Base-by-base conservation (phyloP, 2,113 vertebrate species). In the Chlorocebus sabaeus region DNA sequence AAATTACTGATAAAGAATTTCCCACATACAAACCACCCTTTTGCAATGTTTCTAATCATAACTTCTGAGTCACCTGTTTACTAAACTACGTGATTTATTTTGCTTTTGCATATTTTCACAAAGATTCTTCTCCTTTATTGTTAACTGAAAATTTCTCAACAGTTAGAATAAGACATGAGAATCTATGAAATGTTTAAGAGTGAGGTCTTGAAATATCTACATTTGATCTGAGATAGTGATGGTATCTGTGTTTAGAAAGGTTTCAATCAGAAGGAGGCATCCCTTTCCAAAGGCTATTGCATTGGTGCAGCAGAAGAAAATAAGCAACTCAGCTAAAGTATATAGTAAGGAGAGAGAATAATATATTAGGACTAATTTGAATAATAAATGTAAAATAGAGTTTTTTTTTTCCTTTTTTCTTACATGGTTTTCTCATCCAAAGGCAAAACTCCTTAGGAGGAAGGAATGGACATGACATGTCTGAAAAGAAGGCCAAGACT, bases 1-100 rank as follows among this genome's bases (percentile, higher is more conserved):
- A 96, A 97, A 92, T 92, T 86, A 72, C 38, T 80, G 50, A 96
- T 83, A 81, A 95, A 59, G 3, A 70, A 76, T 75, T 76, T 93
- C 35, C 55, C 2, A 12, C 5, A 32, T 43, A 48, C 8, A 75
- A 81, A 57, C 9, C 1, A 40, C 2, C 1, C 1, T 79, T 83
- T 92, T 76, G 0, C 18, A 86, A n/a, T 8, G 6, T 87, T 91
- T 96, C 35, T 83, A 80, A 70, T 84, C 5, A 40, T 93, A 84
- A 87, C 4, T 86, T 85, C 17, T 55, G 3, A 93, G 43, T 92
- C 10, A n/a, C 14, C 27, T 70, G 9, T 73, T 87, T 91, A 67
- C 5, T 83, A 68, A 92, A 50, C 1, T 70, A 17, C 89, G 45
- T 87, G 27, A 94, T 27, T 94, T 83, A 57, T 43, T 90, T 79